phyloP scores from a whole-genome alignment of 1,140 invertebrate species.

The Drosophila mauritiana region DNA sequence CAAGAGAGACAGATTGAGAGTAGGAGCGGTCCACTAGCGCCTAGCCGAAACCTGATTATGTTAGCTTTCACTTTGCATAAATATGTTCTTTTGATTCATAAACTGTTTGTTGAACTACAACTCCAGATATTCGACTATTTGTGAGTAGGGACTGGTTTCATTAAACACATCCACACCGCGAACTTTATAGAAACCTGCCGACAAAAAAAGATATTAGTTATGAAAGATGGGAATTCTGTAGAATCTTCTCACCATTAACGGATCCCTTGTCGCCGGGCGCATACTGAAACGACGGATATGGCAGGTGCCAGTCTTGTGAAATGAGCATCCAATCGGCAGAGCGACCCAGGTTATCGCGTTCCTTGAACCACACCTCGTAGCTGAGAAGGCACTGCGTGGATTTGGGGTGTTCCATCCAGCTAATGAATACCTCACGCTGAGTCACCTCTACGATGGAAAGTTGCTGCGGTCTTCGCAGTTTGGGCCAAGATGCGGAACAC shows the following conservation, averaged over 20 bases:
- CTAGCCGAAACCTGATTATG: constrained; percentile 76
- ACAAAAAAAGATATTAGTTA: not conserved
- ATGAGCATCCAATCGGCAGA: constrained; percentile 63
- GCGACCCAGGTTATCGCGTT: constrained; percentile 21
- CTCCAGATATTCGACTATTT: constrained; percentile 77
- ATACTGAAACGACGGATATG: constrained; percentile 81
- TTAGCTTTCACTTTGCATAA: constrained; percentile 52
- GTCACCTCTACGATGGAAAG: constrained; percentile 64
- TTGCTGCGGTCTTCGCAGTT: constrained; percentile 55
- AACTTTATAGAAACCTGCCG: constrained; percentile 78
- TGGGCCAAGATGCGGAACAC: constrained; percentile 65
- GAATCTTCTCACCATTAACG: constrained; percentile 58
- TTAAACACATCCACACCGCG: constrained; percentile 76
- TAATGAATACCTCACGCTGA: constrained; percentile 68
- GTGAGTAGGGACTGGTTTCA: constrained; percentile 69
- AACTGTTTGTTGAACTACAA: constrained; percentile 58
- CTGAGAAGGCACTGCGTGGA: constrained; percentile 72
- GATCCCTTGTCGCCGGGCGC: constrained; percentile 43
- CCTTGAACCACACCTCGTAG: constrained; percentile 79
- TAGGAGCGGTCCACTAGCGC: constrained; percentile 39
- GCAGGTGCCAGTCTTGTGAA: constrained; percentile 70
- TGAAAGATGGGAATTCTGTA: not conserved
- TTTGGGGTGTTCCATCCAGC: constrained; percentile 67
- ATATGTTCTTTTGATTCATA: constrained; percentile 36
- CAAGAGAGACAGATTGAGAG: constrained; percentile 47